Base-by-base conservation (phyloP, 2,113 vertebrate genomes). In the Piaya cayana region DNA sequence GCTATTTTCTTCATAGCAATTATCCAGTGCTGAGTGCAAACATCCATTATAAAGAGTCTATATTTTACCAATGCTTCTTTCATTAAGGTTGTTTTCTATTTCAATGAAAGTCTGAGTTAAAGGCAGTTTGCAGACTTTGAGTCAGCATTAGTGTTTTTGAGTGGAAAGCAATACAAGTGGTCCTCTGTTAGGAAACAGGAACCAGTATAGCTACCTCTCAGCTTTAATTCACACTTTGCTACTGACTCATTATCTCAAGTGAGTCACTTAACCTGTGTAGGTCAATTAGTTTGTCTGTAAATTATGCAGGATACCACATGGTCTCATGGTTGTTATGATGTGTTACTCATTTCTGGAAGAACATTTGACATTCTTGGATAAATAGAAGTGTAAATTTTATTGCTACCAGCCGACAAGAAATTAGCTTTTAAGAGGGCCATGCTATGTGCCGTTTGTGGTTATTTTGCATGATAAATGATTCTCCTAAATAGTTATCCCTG, bases 161-260 rank as follows among this genome's bases (percentile, higher is more conserved):
- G 27, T 26, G 29, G 34, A 83, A 76, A 71, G 49, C 49, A 86
- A 37, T 21, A 52, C 0, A 52, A 32, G 20, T 0, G 0, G 0
- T 43, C 59, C 50, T 26, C 45, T 26, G 32, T 53, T 58, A 86
- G 18, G 64, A 95, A 91, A 37, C 55, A 63, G 55, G 60, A 90
- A 59, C 25, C 6, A 22, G 8, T 9, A 4, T 32, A 43, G 90
- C 60, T 43, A 86, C 18, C 42, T 75, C 30, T 76, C 58, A 53
- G 70, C 29, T 88, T 80, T 53, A 55, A 76, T 87, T 65, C 92
- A 64, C 19, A 26, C 49, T 77, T 67, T 91, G 83, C 50, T 87
- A 82, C 50, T 82, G 74, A 72, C 71, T 64, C 82, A 76, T 63
- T 82, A 67, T 42, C 86, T 95, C 34, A 67, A 86, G 82, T 86